phyloP scores from a whole-genome alignment of 2,797 vertebrate genomes.

The Chaetophractus vellerosus region DNA sequence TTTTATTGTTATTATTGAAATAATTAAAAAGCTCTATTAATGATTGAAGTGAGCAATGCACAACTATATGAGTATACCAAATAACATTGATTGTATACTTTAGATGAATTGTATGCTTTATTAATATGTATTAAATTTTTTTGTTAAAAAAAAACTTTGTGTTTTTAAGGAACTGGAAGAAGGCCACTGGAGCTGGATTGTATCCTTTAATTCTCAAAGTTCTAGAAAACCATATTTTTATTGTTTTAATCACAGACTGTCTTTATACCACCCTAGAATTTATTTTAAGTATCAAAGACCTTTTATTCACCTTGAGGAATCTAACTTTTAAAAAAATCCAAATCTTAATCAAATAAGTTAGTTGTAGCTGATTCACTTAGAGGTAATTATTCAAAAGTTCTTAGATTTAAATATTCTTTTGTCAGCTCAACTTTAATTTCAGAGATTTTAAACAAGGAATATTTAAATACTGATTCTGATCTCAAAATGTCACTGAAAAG shows the following conservation, averaged over 20 bases:
- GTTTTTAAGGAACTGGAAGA: not conserved
- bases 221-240: not conserved
- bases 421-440: conserved; percentile 74
- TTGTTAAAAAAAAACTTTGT: not conserved
- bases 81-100: too few relatives aligned
- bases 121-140: too few relatives aligned
- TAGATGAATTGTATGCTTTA: too few relatives aligned
- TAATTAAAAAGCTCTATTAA: too few relatives aligned
- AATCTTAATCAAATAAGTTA: conserved; percentile 73
- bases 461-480: conserved; percentile 80
- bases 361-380: conserved; percentile 52
- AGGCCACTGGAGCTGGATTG: not conserved
- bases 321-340: not conserved
- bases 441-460: conserved; percentile 63
- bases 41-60: too few relatives aligned
- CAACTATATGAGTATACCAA: too few relatives aligned
- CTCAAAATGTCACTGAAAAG: conserved; percentile 77
- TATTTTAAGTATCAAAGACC: not conserved
- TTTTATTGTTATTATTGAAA: too few relatives aligned
- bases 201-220: not conserved
- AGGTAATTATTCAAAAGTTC: conserved; percentile 74
- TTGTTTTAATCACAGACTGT: conserved; percentile 31
- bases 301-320: conserved; percentile 64
- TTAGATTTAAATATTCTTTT: conserved; percentile 77
- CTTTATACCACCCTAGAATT: not conserved